These are phyloP conservation scores for Columba livia DNA, from an alignment of 2,113 vertebrate genomes.

Conservation along the genomic window DNA sequence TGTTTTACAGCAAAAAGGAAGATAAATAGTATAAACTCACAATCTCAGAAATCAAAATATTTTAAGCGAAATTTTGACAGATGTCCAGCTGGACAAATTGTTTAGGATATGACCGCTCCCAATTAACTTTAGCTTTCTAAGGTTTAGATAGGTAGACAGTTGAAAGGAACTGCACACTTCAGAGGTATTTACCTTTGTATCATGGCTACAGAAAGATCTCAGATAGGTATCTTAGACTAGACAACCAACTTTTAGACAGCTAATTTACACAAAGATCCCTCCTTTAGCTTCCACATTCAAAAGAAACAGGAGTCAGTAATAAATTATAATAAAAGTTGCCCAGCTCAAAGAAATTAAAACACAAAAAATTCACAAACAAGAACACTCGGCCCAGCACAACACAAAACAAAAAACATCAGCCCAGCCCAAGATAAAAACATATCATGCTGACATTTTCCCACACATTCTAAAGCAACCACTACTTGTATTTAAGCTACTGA, in stretches of 20 bases:
- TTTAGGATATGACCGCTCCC: neutral
- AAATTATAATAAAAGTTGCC: neutral
- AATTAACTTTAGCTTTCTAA: neutral
- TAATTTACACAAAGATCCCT: neutral
- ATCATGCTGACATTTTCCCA: neutral
- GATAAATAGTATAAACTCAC: neutral
- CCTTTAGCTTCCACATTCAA: neutral
- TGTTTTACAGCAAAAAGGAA: neutral
- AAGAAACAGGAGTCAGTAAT: neutral
- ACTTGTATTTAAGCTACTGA: neutral
- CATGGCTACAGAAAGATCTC: neutral
- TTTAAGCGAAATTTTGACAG: neutral
- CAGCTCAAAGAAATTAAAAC: neutral
- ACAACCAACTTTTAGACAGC: neutral
- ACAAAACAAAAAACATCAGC: neutral
- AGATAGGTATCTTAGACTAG: neutral
- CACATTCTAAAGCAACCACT: neutral
- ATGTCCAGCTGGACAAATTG: neutral
- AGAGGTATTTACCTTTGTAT: neutral
- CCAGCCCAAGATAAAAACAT: neutral
- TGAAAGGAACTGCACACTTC: neutral
- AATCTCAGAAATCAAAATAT: neutral
- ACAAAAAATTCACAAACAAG: neutral
- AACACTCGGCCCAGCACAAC: neutral
- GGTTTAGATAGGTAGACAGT: neutral